Evolutionary conservation across 2,888 invertebrate genomes (phyloP).

Genomic region (Drosophila borealis): DNA sequence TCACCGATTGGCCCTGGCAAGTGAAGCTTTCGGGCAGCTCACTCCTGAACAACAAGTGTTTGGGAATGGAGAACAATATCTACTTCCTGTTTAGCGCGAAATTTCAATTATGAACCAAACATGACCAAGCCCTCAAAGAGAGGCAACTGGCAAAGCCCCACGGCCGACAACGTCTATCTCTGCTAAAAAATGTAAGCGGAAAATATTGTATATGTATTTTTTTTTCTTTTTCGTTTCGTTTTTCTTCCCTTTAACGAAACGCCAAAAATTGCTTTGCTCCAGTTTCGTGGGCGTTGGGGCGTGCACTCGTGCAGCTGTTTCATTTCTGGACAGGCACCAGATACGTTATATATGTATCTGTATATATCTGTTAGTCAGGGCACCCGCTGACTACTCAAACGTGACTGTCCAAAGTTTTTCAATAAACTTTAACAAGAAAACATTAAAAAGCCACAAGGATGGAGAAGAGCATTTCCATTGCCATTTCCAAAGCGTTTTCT

Average conservation of each 20-base stretch:
- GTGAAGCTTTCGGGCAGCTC: conserved; percentile 49
- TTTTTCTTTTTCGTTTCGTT: conserved; percentile 32
- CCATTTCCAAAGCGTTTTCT: conserved; percentile 45
- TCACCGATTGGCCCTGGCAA: not conserved
- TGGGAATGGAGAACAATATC: conserved; percentile 47
- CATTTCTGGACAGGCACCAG: conserved; percentile 55
- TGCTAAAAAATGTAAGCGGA: conserved; percentile 30
- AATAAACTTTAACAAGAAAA: conserved; percentile 81
- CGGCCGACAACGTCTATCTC: conserved; percentile 1
- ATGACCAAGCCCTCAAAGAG: conserved; percentile 41
- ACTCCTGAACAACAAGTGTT: conserved; percentile 62
- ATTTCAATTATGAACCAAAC: conserved; percentile 76
- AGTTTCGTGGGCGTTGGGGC: conserved; percentile 71
- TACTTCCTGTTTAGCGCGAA: conserved; percentile 78
- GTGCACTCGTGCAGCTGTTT: conserved; percentile 74
- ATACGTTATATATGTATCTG: conserved; percentile 19
- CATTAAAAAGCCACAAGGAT: conserved; percentile 80
- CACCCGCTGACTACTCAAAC: conserved; percentile 80
- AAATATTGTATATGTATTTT: conserved; percentile 59
- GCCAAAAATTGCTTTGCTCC: conserved; percentile 67
- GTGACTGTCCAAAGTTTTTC: conserved; percentile 80
- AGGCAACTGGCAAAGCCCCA: not conserved
- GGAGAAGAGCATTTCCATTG: conserved; percentile 65
- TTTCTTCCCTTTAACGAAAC: conserved; percentile 35
- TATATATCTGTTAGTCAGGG: conserved; percentile 54